phyloP scores from a whole-genome alignment of 1,140 invertebrate genomes.

The Melitaea cinxia region DNA sequence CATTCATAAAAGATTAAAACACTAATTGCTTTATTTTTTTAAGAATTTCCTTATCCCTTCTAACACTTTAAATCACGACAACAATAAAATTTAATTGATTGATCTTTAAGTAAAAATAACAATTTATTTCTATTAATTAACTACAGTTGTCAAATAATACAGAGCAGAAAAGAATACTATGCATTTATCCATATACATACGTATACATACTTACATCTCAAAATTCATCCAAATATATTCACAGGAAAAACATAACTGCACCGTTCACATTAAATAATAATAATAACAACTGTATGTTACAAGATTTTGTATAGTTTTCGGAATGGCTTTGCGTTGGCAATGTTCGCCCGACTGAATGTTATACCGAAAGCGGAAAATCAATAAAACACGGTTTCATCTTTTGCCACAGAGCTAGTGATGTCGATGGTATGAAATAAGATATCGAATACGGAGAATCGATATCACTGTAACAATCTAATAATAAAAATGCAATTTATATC shows the following conservation, averaged over 20 bases:
- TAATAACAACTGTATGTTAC: neutral
- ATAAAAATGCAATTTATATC: no score
- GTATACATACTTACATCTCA: neutral
- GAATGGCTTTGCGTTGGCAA: neutral
- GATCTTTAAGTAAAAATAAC: no score
- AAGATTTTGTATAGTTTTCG: neutral
- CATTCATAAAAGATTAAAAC: no score
- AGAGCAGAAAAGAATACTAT: no score
- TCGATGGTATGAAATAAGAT: neutral
- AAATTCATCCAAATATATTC: neutral
- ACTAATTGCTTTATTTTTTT: no score
- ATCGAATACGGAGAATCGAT: neutral
- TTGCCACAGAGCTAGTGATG: constrained; percentile 19
- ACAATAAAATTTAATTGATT: no score
- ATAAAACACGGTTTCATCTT: constrained; percentile 24
- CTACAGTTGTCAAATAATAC: no score
- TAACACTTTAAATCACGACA: no score
- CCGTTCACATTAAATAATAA: neutral
- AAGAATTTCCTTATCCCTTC: no score
- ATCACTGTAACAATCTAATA: neutral
- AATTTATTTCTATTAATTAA: no score
- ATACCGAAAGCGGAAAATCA: constrained; percentile 17
- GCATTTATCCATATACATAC: no score
- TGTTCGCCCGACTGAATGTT: constrained; percentile 8
- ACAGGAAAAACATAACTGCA: neutral